phyloP scores from a whole-genome alignment of 23 tunicate species.

The Ciona savignyi region DNA sequence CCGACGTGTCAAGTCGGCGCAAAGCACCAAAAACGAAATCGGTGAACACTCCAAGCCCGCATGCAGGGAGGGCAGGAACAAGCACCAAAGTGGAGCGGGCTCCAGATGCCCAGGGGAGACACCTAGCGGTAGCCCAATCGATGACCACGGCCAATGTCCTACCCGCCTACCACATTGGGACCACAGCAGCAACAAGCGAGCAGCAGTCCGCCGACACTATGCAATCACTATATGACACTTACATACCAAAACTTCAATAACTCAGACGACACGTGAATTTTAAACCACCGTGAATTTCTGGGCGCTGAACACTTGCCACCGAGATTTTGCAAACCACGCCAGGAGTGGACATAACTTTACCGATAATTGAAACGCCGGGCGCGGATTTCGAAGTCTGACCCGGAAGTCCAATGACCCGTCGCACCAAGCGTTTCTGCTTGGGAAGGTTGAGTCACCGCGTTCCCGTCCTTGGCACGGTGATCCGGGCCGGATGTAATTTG shows the following conservation, averaged over 20 bases:
- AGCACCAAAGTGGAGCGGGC: not conserved
- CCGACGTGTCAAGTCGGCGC: not conserved
- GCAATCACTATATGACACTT: not conserved
- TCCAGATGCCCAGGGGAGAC: not conserved
- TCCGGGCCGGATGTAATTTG: not conserved
- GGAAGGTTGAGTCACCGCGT: not conserved
- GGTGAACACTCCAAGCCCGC: not conserved
- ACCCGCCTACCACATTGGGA: not conserved
- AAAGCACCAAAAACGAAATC: not conserved
- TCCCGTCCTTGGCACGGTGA: conserved; percentile 1
- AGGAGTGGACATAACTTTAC: not conserved
- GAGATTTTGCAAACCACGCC: not conserved
- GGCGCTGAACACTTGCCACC: not conserved
- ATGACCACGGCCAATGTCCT: not conserved
- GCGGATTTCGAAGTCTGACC: not conserved
- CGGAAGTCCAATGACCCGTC: not conserved
- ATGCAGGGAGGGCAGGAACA: not conserved
- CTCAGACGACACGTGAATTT: not conserved
- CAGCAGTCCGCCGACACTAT: not conserved
- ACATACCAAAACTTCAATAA: not conserved
- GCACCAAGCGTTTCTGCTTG: not conserved
- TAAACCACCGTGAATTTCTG: not conserved
- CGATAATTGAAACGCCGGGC: not conserved
- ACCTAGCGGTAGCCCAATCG: not conserved
- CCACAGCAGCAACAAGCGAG: not conserved